These are phyloP conservation scores for Tenthredo livida DNA, from an alignment of 2,888 invertebrate species.

Conservation along the genomic window DNA sequence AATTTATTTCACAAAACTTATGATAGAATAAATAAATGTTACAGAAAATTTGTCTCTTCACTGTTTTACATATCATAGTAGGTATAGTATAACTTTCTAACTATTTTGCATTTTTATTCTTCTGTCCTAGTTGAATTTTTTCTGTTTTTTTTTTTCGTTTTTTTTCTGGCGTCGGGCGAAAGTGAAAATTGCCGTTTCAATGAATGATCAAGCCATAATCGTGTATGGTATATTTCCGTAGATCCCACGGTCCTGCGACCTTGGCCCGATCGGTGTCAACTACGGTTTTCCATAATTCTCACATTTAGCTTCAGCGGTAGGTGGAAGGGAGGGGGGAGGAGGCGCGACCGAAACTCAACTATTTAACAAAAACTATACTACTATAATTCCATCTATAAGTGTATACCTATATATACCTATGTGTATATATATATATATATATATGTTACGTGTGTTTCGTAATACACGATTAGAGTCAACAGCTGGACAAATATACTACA, in stretches of 20 bases:
- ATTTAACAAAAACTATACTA: background rate
- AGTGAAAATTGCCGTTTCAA: background rate
- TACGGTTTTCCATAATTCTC: conserved; percentile 71
- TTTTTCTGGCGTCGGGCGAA: background rate
- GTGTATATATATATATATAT: background rate
- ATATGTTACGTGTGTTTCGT: background rate
- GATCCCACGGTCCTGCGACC: conserved; percentile 30
- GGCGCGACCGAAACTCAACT: background rate
- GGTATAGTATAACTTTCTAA: too few species aligned
- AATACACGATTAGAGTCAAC: background rate
- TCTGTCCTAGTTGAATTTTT: too few species aligned
- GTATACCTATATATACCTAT: background rate
- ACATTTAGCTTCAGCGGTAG: conserved; percentile 64
- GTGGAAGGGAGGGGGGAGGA: background rate
- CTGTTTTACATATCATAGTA: too few species aligned
- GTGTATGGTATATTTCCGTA: background rate
- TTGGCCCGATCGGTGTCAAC: conserved; percentile 35
- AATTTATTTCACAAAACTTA: too few species aligned
- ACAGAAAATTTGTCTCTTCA: too few species aligned
- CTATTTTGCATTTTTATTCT: too few species aligned
- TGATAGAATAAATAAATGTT: too few species aligned
- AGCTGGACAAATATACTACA: background rate
- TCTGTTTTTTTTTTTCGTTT: background rate
- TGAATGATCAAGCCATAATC: background rate
- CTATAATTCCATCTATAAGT: background rate